Conservation (phyloP, 2,888 invertebrate species). For the Myopa tessellatipennis region DNA sequence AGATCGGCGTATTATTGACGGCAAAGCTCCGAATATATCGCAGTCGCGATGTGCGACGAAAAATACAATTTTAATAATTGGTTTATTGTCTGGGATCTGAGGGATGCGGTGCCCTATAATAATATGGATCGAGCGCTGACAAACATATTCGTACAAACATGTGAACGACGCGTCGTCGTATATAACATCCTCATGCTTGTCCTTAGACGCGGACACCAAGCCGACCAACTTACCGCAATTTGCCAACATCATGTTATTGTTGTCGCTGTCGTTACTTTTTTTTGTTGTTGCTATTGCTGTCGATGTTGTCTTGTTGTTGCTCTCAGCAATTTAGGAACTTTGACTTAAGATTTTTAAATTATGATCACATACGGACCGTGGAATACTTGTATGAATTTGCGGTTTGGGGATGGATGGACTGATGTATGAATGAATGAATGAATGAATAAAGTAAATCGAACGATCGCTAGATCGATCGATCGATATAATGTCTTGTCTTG, state of each 20-base stretch:
- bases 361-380: constrained; percentile 39
- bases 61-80: constrained; percentile 67
- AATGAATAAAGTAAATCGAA: constrained; percentile 19
- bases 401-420: not conserved
- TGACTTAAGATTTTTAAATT: constrained; percentile 36
- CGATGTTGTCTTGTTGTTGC: not conserved
- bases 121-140: constrained; percentile 11
- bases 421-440: constrained; percentile 27
- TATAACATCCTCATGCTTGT: not conserved
- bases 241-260: constrained; percentile 30
- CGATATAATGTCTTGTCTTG: constrained; percentile 38
- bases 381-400: constrained; percentile 12
- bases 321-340: constrained; percentile 39
- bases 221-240: constrained; percentile 27
- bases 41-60: constrained; percentile 41
- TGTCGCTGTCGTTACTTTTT: not conserved
- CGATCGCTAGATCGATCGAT: constrained; percentile 11
- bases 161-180: constrained; percentile 2
- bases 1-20: not conserved
- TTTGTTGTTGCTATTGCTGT: constrained; percentile 22
- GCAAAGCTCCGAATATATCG: not conserved
- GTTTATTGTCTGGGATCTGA: constrained; percentile 57
- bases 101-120: constrained; percentile 39
- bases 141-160: not conserved
- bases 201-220: not conserved